phyloP scores from a whole-genome alignment of 2,888 invertebrate species.

The Drosophila koepferae region DNA sequence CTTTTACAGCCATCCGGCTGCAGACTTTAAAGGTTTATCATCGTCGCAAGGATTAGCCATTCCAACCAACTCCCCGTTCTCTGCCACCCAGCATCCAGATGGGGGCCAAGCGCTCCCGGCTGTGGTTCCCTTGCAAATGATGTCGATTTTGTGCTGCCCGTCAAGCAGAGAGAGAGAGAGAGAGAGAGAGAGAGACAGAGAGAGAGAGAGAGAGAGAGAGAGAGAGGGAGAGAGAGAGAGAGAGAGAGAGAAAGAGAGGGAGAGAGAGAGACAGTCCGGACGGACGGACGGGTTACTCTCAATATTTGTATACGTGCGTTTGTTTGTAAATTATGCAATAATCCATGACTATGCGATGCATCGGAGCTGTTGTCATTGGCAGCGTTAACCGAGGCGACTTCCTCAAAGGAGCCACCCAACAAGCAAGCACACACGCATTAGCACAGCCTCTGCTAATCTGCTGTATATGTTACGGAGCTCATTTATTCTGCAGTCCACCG shows the following conservation, averaged over 20 bases:
- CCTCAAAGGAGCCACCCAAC: constrained; percentile 50
- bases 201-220: not conserved
- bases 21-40: constrained; percentile 70
- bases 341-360: constrained; percentile 70
- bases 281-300: no score
- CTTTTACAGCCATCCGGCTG: constrained; percentile 23
- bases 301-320: constrained; percentile 18
- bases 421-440: constrained; percentile 18
- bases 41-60: constrained; percentile 65
- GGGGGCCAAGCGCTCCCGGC: constrained; percentile 25
- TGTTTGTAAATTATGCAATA: constrained; percentile 74
- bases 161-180: not conserved
- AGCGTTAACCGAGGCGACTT: constrained; percentile 51
- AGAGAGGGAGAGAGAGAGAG: not conserved
- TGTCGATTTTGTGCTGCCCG: constrained; percentile 58
- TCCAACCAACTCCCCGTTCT: constrained; percentile 1
- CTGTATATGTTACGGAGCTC: constrained; percentile 68
- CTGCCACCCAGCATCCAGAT: constrained; percentile 1
- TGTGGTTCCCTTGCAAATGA: constrained; percentile 70
- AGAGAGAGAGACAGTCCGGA: no score
- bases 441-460: constrained; percentile 56
- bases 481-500: constrained; percentile 21
- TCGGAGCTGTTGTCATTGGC: constrained; percentile 75
- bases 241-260: no score
- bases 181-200: no score